These are phyloP conservation scores for Drosophila repleta DNA, from an alignment of 1,140 invertebrate genomes.

Conservation along the genomic window DNA sequence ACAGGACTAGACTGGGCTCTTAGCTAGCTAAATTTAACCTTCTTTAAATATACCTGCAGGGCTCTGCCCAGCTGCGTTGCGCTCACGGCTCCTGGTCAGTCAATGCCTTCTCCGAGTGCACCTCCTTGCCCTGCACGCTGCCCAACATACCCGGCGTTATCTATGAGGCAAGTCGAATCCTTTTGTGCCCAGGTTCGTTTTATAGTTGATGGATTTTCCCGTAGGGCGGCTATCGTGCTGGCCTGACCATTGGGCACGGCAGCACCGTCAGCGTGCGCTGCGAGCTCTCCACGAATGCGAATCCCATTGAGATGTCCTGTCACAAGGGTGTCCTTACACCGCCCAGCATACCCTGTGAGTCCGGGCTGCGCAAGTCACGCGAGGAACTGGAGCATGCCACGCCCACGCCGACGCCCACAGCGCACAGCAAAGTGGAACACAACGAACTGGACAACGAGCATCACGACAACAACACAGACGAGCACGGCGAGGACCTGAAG, in stretches of 20 bases:
- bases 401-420: constrained; percentile 25
- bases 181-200: neutral
- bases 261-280: constrained; percentile 89
- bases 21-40: neutral
- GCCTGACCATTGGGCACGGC: constrained; percentile 91
- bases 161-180: constrained; percentile 85
- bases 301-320: constrained; percentile 86
- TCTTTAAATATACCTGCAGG: constrained; percentile 66
- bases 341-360: constrained; percentile 85
- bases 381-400: constrained; percentile 71
- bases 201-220: neutral
- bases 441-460: constrained; percentile 85
- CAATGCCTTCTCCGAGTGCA: constrained; percentile 90
- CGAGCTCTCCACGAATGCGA: constrained; percentile 84
- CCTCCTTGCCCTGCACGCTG: constrained; percentile 90
- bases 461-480: constrained; percentile 68
- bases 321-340: constrained; percentile 88
- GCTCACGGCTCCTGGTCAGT: constrained; percentile 92
- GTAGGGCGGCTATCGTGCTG: constrained; percentile 88
- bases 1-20: no score
- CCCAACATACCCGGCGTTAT: constrained; percentile 89
- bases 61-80: constrained; percentile 89
- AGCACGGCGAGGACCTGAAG: constrained; percentile 71
- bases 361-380: constrained; percentile 69
- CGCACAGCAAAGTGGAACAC: constrained; percentile 43